Percentiles rank a stretch among this genome's conserved stretches.
Evolutionary conservation across 2,888 invertebrate genomes (phyloP).

Genomic region (Hyppa rectilinea): DNA sequence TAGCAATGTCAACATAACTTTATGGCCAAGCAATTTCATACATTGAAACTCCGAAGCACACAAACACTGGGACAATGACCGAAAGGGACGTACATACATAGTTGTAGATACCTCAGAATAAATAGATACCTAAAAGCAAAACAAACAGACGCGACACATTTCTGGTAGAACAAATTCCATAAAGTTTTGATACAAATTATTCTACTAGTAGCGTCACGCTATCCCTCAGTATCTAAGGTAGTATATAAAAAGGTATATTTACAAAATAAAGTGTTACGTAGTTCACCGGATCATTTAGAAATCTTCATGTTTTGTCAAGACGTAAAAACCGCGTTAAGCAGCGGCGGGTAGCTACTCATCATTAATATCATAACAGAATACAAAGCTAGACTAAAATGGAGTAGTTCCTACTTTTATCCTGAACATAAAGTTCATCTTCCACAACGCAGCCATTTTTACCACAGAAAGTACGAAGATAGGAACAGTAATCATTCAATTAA

Average conservation of each 20-base stretch:
- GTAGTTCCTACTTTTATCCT: neutral
- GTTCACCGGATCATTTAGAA: no score
- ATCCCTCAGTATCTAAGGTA: no score
- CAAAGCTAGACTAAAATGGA: neutral
- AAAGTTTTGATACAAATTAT: no score
- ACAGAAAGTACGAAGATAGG: neutral
- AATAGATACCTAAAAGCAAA: neutral
- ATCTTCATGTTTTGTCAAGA: no score
- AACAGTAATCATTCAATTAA: constrained; percentile 1
- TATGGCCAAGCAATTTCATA: constrained; percentile 1
- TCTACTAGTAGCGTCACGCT: no score
- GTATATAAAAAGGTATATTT: no score
- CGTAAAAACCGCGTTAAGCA: no score
- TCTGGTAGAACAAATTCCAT: no score
- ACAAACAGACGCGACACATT: no score
- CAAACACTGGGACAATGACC: neutral
- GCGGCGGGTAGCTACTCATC: neutral
- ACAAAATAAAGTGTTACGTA: no score
- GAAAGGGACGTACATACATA: neutral
- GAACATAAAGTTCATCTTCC: neutral
- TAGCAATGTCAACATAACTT: neutral
- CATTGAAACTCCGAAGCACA: neutral
- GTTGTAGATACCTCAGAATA: neutral
- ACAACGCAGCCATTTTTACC: neutral
- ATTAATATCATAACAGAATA: neutral